These are phyloP conservation scores for Noctua fimbriata DNA, from an alignment of 2,888 invertebrate species.

Conservation along the genomic window DNA sequence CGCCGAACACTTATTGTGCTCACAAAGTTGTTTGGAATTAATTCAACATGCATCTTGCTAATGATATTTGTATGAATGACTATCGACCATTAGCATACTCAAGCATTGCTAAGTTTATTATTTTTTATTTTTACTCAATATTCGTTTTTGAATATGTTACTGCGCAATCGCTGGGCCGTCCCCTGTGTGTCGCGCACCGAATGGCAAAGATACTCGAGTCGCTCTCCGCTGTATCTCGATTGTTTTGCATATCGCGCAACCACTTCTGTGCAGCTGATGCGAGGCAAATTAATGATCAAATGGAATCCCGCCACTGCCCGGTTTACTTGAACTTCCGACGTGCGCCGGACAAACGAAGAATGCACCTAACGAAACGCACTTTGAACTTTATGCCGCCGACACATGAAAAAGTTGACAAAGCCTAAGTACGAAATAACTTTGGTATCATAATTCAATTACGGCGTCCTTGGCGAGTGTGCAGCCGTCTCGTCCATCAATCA, in stretches of 20 bases:
- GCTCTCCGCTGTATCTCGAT: conserved; percentile 84
- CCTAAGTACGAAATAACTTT: conserved; percentile 75
- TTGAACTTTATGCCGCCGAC: conserved; percentile 74
- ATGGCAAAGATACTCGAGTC: conserved; percentile 69
- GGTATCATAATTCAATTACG: conserved; percentile 87
- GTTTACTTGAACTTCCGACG: conserved; percentile 78
- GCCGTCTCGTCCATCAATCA: conserved; percentile 86
- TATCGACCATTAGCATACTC: conserved; percentile 42
- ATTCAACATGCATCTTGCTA: conserved; percentile 52
- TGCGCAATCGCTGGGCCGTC: conserved; percentile 45
- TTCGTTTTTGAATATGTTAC: conserved; percentile 51
- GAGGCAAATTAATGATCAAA: conserved; percentile 87
- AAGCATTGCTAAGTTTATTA: conserved; percentile 27
- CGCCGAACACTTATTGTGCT: conserved; percentile 45
- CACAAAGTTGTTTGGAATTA: conserved; percentile 48
- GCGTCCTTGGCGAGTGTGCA: conserved; percentile 80
- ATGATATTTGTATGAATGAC: conserved; percentile 47
- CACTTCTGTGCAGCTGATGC: conserved; percentile 79
- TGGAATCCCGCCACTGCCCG: conserved; percentile 80
- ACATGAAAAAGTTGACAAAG: conserved; percentile 73
- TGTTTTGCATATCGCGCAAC: conserved; percentile 88
- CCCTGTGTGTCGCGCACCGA: conserved; percentile 68
- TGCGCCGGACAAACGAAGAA: conserved; percentile 68
- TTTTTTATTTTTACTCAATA: conserved; percentile 23
- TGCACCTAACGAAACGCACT: conserved; percentile 68